Conservation (phyloP, 2,888 invertebrate species). For the Spialia ferax region DNA sequence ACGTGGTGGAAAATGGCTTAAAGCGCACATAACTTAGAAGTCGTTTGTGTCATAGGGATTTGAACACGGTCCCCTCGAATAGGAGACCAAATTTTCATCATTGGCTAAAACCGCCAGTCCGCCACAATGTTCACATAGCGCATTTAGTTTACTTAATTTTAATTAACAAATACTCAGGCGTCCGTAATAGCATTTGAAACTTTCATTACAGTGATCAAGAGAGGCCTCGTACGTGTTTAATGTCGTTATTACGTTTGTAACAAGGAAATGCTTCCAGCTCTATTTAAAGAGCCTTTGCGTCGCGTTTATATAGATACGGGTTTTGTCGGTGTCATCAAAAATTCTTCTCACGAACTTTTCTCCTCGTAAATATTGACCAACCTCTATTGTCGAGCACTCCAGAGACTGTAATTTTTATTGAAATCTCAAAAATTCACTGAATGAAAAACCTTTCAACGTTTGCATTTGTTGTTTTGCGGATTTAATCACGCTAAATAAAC, state of each 20-base stretch:
- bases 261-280: slow-evolving; percentile 19
- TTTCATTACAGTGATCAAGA: slow-evolving; percentile 7
- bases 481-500: background rate
- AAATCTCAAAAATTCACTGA: background rate
- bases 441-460: background rate
- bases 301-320: slow-evolving; percentile 1
- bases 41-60: too few species aligned
- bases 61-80: too few species aligned
- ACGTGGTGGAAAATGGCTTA: too few species aligned
- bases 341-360: background rate
- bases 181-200: background rate
- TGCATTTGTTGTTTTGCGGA: background rate
- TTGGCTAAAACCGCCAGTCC: too few species aligned
- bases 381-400: background rate
- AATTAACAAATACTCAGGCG: background rate
- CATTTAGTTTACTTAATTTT: background rate
- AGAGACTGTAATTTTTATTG: background rate
- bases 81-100: too few species aligned
- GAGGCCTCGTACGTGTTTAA: background rate
- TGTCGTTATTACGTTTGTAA: slow-evolving; percentile 23
- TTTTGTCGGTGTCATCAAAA: background rate
- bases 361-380: background rate
- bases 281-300: background rate
- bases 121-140: too few species aligned
- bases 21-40: too few species aligned